Evolutionary conservation across 2,888 invertebrate species (phyloP).

Genomic region (Pandemis corylana): DNA sequence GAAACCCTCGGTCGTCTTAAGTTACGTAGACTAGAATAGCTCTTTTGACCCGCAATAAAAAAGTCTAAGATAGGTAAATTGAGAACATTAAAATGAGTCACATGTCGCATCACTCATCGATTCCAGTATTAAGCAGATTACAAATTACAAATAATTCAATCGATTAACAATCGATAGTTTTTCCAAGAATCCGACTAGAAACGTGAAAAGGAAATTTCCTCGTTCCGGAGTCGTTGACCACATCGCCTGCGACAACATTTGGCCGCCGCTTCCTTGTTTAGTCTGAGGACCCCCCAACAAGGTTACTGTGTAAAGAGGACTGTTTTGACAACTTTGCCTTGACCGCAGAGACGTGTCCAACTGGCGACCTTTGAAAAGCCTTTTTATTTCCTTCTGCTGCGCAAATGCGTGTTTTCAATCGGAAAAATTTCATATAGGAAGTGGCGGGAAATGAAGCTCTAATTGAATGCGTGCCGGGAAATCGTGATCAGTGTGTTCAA

Average conservation of each 20-base stretch:
- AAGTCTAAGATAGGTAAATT: too few species aligned
- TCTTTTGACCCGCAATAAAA: too few species aligned
- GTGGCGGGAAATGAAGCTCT: conserved; percentile 13
- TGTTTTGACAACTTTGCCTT: conserved; percentile 66
- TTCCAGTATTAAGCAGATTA: conserved; percentile 15
- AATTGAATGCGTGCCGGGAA: conserved; percentile 8
- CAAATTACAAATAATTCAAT: conserved; percentile 22
- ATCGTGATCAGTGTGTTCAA: not conserved
- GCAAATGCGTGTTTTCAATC: conserved; percentile 14
- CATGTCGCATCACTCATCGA: conserved; percentile 7
- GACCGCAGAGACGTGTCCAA: conserved; percentile 61
- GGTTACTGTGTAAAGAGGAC: conserved; percentile 44
- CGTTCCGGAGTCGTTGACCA: conserved; percentile 63
- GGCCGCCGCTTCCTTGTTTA: conserved; percentile 52
- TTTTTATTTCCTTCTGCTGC: conserved; percentile 45
- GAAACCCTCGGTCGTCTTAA: too few species aligned
- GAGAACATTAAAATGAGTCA: not conserved
- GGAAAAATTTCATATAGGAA: conserved; percentile 29
- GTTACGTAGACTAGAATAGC: too few species aligned
- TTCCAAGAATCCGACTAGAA: conserved; percentile 13
- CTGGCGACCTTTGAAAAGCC: conserved; percentile 64
- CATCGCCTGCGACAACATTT: conserved; percentile 49
- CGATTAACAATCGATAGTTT: conserved; percentile 11
- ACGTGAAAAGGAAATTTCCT: conserved; percentile 50
- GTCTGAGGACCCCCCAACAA: conserved; percentile 40